Evolutionary conservation across 2,797 vertebrate genomes (phyloP), one percentile per base, ranked within the genome.

Genomic region (Toxotes lorentzi): DNA sequence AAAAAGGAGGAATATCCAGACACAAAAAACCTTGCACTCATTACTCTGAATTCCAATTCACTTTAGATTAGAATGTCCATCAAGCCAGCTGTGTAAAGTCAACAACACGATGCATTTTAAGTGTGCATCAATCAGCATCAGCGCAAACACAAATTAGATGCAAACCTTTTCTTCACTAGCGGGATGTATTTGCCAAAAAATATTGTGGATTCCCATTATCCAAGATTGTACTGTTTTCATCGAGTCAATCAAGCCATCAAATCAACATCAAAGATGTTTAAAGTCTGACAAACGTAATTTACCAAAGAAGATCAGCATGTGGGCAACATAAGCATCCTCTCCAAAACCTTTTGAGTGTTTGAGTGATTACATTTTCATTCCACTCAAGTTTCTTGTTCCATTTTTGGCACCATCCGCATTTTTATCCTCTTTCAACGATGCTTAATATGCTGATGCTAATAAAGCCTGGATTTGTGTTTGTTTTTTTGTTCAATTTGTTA

Each of bases 291-390:
- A 87, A 89, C n/a, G 21, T 76, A 84, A 92, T 92, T 92, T 89
- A 82, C 71, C 84, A 73, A 78, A 89, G 85, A 90, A 63, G 89
- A 92, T 87, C 86, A 87, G 88, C 85, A 79, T 88, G 90, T 84
- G 81, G 82, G 89, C 88, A 45, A 76, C 86, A 86, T 74, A 87
- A 94, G 90, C 85, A 79, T 89, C 91, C 91, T 88, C 90, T 91
- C 83, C 82, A 91, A 86, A 90, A 84, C 79, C 80, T 82, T 84
- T 82, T 47, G 72, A 93, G 89, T 81, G 76, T 79, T 82, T 79
- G 70, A 91, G 88, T 94, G 93, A 94, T 94, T 94, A 87, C 92
- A 92, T 91, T 91, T 92, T 87, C 84, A 92, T 92, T 90, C 89
- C 91, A 89, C 88, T 91, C 83, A 43, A 88, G 79, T 86, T 79